Evolutionary conservation across 2,113 vertebrate genomes (phyloP).

Genomic region (Pachycephala philippinensis): DNA sequence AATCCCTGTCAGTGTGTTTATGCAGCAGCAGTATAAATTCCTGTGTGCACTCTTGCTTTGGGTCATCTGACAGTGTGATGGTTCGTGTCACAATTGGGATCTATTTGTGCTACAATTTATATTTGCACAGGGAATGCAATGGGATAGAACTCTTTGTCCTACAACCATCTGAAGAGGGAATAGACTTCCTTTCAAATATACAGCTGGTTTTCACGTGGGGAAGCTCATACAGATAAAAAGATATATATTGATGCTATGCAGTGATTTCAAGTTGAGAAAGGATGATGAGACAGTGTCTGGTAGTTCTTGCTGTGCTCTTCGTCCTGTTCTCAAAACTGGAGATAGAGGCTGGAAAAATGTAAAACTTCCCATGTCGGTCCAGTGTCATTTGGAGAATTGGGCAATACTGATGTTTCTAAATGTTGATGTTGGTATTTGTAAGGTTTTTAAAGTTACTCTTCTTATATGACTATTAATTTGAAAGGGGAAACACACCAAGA

Average conservation of each 20-base stretch:
- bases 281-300: neutral
- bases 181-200: neutral
- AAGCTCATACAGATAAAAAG: neutral
- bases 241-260: neutral
- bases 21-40: slow-evolving; percentile 33
- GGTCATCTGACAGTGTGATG: neutral
- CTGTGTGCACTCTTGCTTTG: neutral
- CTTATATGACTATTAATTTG: neutral
- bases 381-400: neutral
- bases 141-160: neutral
- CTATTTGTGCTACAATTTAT: neutral
- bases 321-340: neutral
- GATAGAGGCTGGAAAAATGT: neutral
- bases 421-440: neutral
- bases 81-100: neutral
- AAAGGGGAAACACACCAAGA: neutral
- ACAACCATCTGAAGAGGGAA: neutral
- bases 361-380: neutral
- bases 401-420: neutral
- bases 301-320: neutral
- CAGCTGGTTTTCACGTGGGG: neutral
- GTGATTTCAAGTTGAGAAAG: neutral
- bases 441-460: neutral
- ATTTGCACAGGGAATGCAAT: neutral
- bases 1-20: neutral